A percentile compares a stretch with the other conserved stretches of the same genome.
phyloP scores from a whole-genome alignment of 2,797 vertebrate genomes.

The Silurus aristotelis region DNA sequence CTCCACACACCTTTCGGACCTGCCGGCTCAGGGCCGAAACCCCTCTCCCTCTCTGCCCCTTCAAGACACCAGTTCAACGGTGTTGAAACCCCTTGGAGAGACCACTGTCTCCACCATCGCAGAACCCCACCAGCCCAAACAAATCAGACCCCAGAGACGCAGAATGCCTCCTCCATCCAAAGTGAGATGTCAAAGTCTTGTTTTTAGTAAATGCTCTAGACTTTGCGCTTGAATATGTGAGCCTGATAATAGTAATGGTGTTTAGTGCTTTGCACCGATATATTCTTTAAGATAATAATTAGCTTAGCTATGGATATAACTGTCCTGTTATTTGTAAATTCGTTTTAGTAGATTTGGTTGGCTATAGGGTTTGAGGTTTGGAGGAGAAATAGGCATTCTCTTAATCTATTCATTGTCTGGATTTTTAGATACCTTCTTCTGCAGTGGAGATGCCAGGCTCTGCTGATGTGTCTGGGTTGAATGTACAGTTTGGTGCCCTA shows the following conservation, averaged over 20 bases:
- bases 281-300: background rate
- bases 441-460: conserved; percentile 98
- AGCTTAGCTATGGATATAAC: background rate
- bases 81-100: conserved; percentile 63
- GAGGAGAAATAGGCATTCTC: background rate
- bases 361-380: background rate
- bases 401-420: background rate
- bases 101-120: conserved; percentile 57
- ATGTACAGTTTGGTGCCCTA: conserved; percentile 95
- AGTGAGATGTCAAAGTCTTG: conserved; percentile 66
- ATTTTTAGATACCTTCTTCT: conserved; percentile 85
- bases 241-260: background rate
- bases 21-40: conserved; percentile 62
- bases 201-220: background rate
- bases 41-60: conserved; percentile 64
- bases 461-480: conserved; percentile 87
- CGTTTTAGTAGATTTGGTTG: background rate
- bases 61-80: conserved; percentile 63
- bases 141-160: conserved; percentile 86
- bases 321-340: background rate
- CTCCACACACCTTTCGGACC: conserved; percentile 54
- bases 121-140: conserved; percentile 77
- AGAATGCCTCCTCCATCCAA: conserved; percentile 88
- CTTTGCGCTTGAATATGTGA: too few relatives aligned
- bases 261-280: background rate